phyloP scores from a whole-genome alignment of 2,113 vertebrate genomes.

The Corapipo altera region DNA sequence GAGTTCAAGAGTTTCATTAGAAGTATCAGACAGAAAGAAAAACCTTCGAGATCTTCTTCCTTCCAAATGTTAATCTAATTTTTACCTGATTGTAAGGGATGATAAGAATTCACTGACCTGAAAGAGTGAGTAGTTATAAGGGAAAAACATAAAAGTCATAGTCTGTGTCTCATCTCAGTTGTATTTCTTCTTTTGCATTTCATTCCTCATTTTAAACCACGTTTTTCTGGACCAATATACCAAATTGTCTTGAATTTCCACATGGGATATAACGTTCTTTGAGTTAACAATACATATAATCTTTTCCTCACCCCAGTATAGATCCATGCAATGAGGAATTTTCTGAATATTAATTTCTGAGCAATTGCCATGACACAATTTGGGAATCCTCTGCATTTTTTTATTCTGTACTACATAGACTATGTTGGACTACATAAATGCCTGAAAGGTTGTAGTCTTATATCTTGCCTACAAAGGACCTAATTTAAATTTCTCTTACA shows the following conservation, averaged over 20 bases:
- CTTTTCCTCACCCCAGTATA: background rate
- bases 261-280: background rate
- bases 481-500: constrained; percentile 39
- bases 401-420: background rate
- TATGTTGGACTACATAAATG: background rate
- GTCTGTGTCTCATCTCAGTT: background rate
- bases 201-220: background rate
- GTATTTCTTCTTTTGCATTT: background rate
- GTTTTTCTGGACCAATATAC: background rate
- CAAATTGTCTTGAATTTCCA: background rate
- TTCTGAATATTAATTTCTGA: background rate
- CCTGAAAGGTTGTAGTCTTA: background rate
- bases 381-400: background rate
- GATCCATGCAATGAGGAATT: background rate
- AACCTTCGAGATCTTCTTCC: background rate
- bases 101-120: background rate
- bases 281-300: background rate
- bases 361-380: background rate
- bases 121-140: background rate
- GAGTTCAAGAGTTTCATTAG: background rate
- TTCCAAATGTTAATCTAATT: constrained; percentile 5
- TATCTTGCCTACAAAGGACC: background rate
- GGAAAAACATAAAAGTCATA: background rate
- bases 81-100: background rate
- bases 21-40: background rate